phyloP scores from a whole-genome alignment of 2,113 vertebrate genomes.

The Oncorhynchus keta region DNA sequence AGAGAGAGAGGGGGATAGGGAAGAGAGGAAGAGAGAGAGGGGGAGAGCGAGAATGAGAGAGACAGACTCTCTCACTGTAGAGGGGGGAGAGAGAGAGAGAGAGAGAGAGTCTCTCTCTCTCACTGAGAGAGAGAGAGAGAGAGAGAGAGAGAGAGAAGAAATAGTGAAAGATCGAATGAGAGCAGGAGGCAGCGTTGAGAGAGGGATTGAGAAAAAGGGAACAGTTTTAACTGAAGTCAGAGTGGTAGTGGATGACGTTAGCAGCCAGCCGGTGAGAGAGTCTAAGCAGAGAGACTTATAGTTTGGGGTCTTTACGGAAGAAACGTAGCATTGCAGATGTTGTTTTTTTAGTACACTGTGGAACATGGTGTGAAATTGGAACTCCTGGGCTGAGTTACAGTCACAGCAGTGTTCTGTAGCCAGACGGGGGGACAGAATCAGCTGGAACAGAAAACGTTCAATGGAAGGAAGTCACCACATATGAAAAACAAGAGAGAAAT shows the following conservation, averaged over 20 bases:
- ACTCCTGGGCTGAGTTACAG: slow-evolving; percentile 16
- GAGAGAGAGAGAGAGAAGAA: background rate
- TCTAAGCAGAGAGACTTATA: too few relatives aligned
- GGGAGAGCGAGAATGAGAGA: too few relatives aligned
- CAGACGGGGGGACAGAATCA: slow-evolving; percentile 10
- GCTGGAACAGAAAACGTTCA: slow-evolving; percentile 8
- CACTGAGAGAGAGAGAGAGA: too few relatives aligned
- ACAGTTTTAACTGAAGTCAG: background rate
- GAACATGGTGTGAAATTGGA: slow-evolving; percentile 43
- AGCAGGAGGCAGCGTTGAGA: background rate
- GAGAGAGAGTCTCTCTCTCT: too few relatives aligned
- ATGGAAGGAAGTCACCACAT: slow-evolving; percentile 10
- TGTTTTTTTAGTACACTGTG: slow-evolving; percentile 1
- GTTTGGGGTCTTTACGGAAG: too few relatives aligned
- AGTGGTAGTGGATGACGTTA: background rate
- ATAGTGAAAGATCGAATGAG: background rate
- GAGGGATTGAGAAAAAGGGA: background rate
- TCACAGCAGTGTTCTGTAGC: background rate
- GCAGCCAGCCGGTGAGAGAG: too few relatives aligned
- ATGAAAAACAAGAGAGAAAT: background rate
- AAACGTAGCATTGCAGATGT: too few relatives aligned
- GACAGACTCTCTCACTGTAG: too few relatives aligned
- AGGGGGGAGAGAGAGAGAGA: too few relatives aligned
- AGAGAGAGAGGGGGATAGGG: too few relatives aligned
- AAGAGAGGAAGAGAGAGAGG: too few relatives aligned